Evolutionary conservation across 92 coral and sea anemone genomes (phyloP).

Genomic region (Parazoanthus atlanticus): DNA sequence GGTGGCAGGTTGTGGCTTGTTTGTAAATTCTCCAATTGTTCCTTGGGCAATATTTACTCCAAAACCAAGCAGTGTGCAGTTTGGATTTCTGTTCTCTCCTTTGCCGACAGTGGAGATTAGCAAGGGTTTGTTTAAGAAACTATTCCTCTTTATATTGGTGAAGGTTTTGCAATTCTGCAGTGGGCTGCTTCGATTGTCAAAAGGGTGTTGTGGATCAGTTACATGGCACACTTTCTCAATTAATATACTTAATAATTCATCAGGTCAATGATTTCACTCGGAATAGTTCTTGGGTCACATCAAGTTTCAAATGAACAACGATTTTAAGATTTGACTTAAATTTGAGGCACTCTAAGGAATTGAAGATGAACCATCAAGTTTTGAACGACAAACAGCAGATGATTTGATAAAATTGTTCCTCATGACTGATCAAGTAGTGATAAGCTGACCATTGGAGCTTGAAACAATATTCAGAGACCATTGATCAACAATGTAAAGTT

Average conservation of each 20-base stretch:
- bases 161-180: background rate
- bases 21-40: slow-evolving; percentile 23
- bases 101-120: background rate
- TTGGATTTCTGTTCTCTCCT: background rate
- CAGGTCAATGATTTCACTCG: slow-evolving; percentile 22
- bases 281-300: slow-evolving; percentile 32
- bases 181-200: background rate
- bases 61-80: slow-evolving; percentile 30
- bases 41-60: slow-evolving; percentile 1
- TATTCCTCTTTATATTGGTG: background rate
- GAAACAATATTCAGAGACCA: slow-evolving; percentile 37
- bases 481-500: slow-evolving; percentile 31
- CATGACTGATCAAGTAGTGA: background rate
- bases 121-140: background rate
- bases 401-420: background rate
- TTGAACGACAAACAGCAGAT: background rate
- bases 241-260: slow-evolving; percentile 18
- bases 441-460: background rate
- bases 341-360: background rate
- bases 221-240: background rate
- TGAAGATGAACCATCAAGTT: background rate
- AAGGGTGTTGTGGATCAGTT: background rate
- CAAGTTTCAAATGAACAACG: background rate
- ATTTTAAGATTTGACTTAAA: background rate
- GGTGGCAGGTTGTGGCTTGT: slow-evolving; percentile 24